Base-by-base conservation (phyloP, 1,140 invertebrate genomes). In the Drosophila arizonae region DNA sequence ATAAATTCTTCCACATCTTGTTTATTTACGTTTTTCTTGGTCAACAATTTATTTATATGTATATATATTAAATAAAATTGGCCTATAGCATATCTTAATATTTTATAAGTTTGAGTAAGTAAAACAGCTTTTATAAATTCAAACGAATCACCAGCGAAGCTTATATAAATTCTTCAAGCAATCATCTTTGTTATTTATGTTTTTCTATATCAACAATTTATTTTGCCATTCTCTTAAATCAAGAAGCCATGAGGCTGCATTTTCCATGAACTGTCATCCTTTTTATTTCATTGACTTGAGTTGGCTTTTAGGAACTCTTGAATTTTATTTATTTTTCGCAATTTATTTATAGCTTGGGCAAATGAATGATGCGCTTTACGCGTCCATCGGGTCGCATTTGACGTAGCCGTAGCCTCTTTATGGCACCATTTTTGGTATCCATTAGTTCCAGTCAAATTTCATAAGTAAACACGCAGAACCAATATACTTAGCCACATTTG, bases 361-460 rank as follows among this genome's bases (percentile, higher is more conserved):
- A 58, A 46, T 58, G 39, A 39, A 43, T 68, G 80, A 81, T 80
- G 63, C 60, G 65, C 57, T 76, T 82, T 75, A 70, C 50, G 58
- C 57, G 79, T 62, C 79, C 63, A 61, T 26, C 36, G 77, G 80
- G 80, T 68, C 68, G 63, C 69, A 73, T 77, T 86, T 84, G 64
- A 63, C 56, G 77, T 71, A 43, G 36, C 26, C 21, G 21, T 26
- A 10, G 48, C 56, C 4, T 64, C 10, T 57, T 63, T 52, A 45
- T 72, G 64, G 64, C 64, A 30, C 54, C 51, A 36, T 71, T 43
- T 39, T 57, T 6, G 62, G 52, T 15, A 64, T 81, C 81, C 81
- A 86, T 86, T 86, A 86, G 82, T 87, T 87, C 76, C 79, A 76
- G 81, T 87, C 82, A 87, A 86, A 79, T 81, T 87, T 82, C 79